Conservation (phyloP, 2,888 invertebrate species). For the Drosophila kanekoi region DNA sequence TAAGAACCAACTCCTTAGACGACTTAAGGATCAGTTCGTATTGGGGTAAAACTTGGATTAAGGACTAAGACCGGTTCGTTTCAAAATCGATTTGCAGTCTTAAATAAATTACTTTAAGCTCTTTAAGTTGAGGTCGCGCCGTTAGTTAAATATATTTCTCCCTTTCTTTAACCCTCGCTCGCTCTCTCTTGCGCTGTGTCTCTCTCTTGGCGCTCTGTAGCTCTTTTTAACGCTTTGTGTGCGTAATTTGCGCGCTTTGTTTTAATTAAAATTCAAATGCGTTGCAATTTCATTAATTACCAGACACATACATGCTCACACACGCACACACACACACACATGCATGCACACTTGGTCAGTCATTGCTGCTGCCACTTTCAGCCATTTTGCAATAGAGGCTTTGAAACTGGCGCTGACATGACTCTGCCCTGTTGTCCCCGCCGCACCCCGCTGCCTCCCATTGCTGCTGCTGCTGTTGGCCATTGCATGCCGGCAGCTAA, state of each 20-base stretch:
- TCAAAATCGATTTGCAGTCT: no score
- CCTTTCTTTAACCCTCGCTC: background rate
- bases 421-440: constrained; percentile 25
- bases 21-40: no score
- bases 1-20: no score
- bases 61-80: no score
- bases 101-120: constrained; percentile 6
- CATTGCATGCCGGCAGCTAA: constrained; percentile 72
- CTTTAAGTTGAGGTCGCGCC: background rate
- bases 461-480: constrained; percentile 34
- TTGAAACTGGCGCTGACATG: constrained; percentile 74
- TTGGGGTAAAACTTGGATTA: no score
- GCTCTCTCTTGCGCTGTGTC: background rate
- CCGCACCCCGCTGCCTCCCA: background rate
- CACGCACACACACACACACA: constrained; percentile 21
- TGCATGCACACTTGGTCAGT: constrained; percentile 33
- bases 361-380: constrained; percentile 65
- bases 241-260: constrained; percentile 78
- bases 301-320: constrained; percentile 48
- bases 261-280: constrained; percentile 84
- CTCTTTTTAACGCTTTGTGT: constrained; percentile 22
- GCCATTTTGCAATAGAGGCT: constrained; percentile 69
- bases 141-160: no score
- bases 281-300: constrained; percentile 83
- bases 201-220: background rate